Evolutionary conservation across 2,113 vertebrate species (phyloP), one percentile per base, ranked within the genome.

Genomic region (Gymnogyps californianus): DNA sequence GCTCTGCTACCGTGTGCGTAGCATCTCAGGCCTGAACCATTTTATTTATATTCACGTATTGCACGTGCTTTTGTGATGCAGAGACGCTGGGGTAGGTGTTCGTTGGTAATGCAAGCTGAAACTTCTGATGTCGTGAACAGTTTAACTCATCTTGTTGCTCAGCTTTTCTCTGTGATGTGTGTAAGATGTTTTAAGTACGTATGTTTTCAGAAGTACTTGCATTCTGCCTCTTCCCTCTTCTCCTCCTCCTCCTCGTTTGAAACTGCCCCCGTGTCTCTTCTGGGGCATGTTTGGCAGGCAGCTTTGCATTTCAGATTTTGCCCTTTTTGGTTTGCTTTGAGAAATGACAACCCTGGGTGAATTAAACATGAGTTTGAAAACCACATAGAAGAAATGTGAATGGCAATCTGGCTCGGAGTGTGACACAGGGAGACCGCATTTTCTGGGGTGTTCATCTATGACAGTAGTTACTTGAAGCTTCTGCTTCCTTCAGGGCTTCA

Each of bases 221-320:
- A 19, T 58, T 69, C 40, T 88, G 11, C 64, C n/a, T 87, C 71
- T 76, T 72, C 32, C 64, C 44, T 26, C 34, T 88, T 83, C 40
- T 81, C 47, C 55, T 89, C 4, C 1, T 38, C 38, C 38, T 83
- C n/a, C 20, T 72, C 6, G 1, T 66, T 71, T 36, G 57, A 55
- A 91, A 13, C 52, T 84, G 57, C 6, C 46, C 38, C 78, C 12
- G n/a, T 14, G 38, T 62, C 77, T 87, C 34, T 76, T 51, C 31
- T 46, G 74, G 78, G 78, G 9, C 8, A 0, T 40, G n/a, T 76
- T 58, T 77, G 62, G 42, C 76, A 66, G 78, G 70, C 82, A 94
- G 83, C 58, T 93, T 77, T 88, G 77, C 71, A n/a, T 79, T 79
- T 77, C 88, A 89, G 55, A 19, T 86, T 86, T 72, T 75, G n/a